Conservation (phyloP, 2,888 invertebrate species). For the Caenorhabditis sp. region DNA sequence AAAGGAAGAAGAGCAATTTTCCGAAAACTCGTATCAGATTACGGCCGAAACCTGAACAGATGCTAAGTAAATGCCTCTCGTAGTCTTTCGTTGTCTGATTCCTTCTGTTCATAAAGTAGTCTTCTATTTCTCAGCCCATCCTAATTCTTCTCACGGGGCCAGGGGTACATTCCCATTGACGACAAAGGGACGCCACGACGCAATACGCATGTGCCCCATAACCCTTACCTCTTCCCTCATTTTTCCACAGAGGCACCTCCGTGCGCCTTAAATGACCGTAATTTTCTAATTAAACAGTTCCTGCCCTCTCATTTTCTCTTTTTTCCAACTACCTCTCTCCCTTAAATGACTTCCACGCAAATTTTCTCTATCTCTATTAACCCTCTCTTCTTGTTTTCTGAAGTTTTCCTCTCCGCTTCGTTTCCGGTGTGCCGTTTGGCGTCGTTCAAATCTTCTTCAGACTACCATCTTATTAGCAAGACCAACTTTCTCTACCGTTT, state of each 20-base stretch:
- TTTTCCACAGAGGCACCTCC: conserved; percentile 58
- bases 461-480: conserved; percentile 22
- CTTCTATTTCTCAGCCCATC: not conserved
- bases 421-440: conserved; percentile 61
- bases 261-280: conserved; percentile 67
- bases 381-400: conserved; percentile 57
- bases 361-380: conserved; percentile 58
- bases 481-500: conserved; percentile 8
- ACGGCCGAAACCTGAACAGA: conserved; percentile 66
- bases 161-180: conserved; percentile 26
- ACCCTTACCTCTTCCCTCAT: conserved; percentile 48
- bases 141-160: not conserved
- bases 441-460: conserved; percentile 41
- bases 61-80: conserved; percentile 60
- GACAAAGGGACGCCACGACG: conserved; percentile 18
- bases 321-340: conserved; percentile 24
- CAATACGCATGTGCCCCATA: conserved; percentile 47
- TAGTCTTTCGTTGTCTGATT: conserved; percentile 53
- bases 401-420: conserved; percentile 52
- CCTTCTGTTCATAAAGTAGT: conserved; percentile 59
- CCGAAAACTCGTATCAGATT: conserved; percentile 64
- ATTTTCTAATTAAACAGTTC: conserved; percentile 70
- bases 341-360: conserved; percentile 44
- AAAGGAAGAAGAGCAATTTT: conserved; percentile 53
- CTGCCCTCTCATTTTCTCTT: conserved; percentile 48